Percentiles rank a stretch among this genome's conserved stretches.
These are phyloP conservation scores for Hylaeus anthracinus DNA, from an alignment of 1,140 invertebrate species.

Conservation along the genomic window DNA sequence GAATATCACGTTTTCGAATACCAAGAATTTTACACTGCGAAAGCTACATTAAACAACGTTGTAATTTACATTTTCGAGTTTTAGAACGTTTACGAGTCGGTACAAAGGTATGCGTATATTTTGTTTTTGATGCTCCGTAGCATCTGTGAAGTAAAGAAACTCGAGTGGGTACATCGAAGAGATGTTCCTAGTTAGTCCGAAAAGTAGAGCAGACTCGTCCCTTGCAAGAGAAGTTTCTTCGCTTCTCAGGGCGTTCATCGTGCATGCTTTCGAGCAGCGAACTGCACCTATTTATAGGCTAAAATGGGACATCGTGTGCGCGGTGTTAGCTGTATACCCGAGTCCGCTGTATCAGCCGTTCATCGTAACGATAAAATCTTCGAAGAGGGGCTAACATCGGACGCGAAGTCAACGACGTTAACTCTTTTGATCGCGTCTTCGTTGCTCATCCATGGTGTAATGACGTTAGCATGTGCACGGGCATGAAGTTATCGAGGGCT, in stretches of 20 bases:
- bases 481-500: constrained; percentile 19
- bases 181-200: no score
- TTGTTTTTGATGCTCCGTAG: no score
- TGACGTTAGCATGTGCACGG: constrained; percentile 19
- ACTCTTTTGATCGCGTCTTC: constrained; percentile 40
- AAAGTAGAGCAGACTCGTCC: not conserved
- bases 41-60: no score
- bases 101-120: no score
- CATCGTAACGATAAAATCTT: constrained; percentile 30
- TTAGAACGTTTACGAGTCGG: no score
- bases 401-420: constrained; percentile 18
- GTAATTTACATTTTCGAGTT: no score
- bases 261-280: not conserved
- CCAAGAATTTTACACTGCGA: no score
- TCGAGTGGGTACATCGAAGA: no score
- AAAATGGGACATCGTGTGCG: constrained; percentile 14
- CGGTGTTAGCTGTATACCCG: not conserved
- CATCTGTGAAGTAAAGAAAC: no score
- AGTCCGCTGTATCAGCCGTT: constrained; percentile 22
- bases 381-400: not conserved
- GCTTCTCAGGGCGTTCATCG: not conserved
- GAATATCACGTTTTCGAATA: no score
- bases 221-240: not conserved
- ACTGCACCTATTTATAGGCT: constrained; percentile 2
- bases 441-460: constrained; percentile 41